A percentile compares a stretch with the other conserved stretches of the same genome.
Conservation (phyloP, 2,797 vertebrate genomes). For the Thripadectes ignobilis region DNA sequence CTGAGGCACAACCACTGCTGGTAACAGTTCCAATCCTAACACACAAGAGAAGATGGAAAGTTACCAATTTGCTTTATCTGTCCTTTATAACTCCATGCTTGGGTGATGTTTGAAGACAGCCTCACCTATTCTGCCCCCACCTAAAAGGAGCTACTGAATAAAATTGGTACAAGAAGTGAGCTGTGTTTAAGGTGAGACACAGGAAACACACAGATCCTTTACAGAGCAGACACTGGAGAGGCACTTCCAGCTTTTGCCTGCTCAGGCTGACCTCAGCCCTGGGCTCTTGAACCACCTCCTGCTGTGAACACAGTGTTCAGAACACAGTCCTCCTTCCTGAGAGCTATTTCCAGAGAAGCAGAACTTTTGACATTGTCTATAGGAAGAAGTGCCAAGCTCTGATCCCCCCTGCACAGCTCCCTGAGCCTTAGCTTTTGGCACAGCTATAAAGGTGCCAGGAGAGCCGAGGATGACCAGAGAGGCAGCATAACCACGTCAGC, state of each 20-base stretch:
- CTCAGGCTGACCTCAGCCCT: background rate
- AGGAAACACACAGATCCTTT: background rate
- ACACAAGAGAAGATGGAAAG: background rate
- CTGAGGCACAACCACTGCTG: background rate
- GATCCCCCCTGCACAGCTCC: background rate
- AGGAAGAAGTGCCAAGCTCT: background rate
- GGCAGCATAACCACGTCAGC: background rate
- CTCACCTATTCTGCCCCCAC: background rate
- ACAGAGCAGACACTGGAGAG: background rate
- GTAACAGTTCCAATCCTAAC: background rate
- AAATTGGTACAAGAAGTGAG: background rate
- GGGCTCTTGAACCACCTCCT: background rate
- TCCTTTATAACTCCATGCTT: background rate
- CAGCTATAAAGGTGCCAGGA: background rate
- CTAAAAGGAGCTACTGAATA: background rate
- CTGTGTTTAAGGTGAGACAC: background rate
- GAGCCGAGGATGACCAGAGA: background rate
- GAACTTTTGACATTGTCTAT: background rate
- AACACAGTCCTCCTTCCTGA: background rate
- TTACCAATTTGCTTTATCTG: background rate
- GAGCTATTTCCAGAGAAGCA: background rate
- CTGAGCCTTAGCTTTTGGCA: background rate
- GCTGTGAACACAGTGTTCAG: background rate
- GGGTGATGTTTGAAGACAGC: background rate
- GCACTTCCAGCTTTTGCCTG: background rate